Conservation (phyloP, 2,113 vertebrate species). For the Dryoscopus gambensis region DNA sequence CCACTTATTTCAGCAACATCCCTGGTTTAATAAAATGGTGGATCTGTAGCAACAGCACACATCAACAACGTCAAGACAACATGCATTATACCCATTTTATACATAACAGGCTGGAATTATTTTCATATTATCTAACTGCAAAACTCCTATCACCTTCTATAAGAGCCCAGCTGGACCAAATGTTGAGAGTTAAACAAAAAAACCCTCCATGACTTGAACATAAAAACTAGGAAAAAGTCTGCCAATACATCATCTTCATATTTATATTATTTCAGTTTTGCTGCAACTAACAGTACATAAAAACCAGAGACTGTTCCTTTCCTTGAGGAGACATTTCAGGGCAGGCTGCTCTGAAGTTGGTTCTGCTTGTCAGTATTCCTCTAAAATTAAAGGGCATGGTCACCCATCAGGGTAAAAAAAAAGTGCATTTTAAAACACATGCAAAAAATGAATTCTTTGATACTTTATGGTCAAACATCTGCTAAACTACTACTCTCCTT, state of each 20-base stretch:
- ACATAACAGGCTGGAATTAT: neutral
- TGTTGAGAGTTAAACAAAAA: neutral
- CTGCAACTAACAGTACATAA: neutral
- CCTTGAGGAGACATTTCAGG: neutral
- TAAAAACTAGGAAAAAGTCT: neutral
- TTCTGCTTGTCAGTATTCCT: neutral
- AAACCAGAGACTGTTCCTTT: neutral
- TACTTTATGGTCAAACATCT: conserved; percentile 52
- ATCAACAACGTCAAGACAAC: neutral
- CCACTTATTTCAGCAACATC: neutral
- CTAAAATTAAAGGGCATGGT: conserved; percentile 10
- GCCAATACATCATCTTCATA: neutral
- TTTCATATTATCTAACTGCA: neutral
- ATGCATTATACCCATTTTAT: neutral
- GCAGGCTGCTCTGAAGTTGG: neutral
- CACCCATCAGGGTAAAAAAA: neutral
- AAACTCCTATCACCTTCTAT: neutral
- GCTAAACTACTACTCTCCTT: conserved; percentile 32
- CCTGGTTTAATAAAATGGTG: neutral
- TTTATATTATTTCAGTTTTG: neutral
- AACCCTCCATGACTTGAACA: rapidly evolving
- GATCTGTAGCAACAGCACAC: neutral
- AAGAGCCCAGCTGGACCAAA: neutral
- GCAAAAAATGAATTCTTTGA: conserved; percentile 5
- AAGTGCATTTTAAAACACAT: neutral